A percentile compares a stretch with the other conserved stretches of the same genome.
Evolutionary conservation across 2,113 vertebrate genomes (phyloP).

Genomic region (Bos javanicus): DNA sequence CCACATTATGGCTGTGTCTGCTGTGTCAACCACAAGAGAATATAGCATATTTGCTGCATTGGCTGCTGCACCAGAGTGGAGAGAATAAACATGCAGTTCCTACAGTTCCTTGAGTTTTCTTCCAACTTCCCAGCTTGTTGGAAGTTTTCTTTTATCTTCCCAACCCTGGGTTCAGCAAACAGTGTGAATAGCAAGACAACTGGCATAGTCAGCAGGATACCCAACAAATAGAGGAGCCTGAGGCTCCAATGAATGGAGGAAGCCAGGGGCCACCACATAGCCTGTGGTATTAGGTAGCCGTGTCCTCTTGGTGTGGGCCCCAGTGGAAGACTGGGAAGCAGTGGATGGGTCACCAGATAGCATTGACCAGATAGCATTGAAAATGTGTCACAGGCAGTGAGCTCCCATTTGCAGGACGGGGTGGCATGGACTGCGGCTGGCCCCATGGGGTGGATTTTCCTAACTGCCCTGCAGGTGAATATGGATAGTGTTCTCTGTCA

Average conservation of each 20-base stretch:
- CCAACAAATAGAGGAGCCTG: neutral
- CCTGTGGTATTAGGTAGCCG: fast-evolving
- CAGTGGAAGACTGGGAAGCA: neutral
- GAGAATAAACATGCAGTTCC: neutral
- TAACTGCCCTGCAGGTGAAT: neutral
- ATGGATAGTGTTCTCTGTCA: neutral
- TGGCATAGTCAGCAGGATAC: neutral
- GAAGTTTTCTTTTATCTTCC: neutral
- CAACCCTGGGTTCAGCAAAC: neutral
- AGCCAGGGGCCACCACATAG: neutral
- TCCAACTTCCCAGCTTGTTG: neutral
- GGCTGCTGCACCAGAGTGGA: fast-evolving
- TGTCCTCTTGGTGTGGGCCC: neutral
- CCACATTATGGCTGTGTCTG: neutral
- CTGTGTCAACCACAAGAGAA: neutral
- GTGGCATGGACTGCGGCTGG: fast-evolving
- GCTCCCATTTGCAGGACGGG: neutral
- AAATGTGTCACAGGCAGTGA: neutral
- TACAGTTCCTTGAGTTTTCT: neutral
- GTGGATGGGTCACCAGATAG: neutral
- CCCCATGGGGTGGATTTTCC: neutral
- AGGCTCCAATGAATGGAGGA: neutral
- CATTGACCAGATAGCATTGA: neutral
- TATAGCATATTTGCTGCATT: neutral
- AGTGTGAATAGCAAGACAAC: neutral